Conservation (phyloP, 92 coral and sea anemone genomes). For the Virgularia gustaviana region DNA sequence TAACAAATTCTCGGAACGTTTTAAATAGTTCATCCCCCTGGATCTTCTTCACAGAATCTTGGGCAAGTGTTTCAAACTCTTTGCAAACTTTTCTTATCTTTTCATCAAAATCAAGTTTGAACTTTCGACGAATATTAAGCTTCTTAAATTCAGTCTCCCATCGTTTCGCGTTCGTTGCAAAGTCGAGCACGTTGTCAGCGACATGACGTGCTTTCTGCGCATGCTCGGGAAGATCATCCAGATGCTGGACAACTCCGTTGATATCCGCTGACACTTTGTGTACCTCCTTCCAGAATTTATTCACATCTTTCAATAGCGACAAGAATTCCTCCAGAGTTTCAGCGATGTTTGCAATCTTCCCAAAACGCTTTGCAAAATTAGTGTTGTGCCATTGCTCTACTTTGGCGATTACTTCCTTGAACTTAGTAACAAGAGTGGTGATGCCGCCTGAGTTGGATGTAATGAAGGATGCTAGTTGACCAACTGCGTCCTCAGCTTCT, state of each 20-base stretch:
- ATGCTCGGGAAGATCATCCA: slow-evolving; percentile 70
- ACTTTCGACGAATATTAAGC: slow-evolving; percentile 66
- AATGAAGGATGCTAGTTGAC: slow-evolving; percentile 62
- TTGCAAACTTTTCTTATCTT: slow-evolving; percentile 67
- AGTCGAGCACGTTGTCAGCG: slow-evolving; percentile 75
- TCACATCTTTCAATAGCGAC: slow-evolving; percentile 70
- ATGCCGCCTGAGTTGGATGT: slow-evolving; percentile 65
- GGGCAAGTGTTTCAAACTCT: slow-evolving; percentile 64
- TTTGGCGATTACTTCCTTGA: slow-evolving; percentile 70
- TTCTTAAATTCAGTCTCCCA: slow-evolving; percentile 68
- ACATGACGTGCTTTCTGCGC: slow-evolving; percentile 76
- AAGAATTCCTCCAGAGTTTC: slow-evolving; percentile 73
- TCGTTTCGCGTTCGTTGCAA: slow-evolving; percentile 64
- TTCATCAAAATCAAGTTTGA: slow-evolving; percentile 68
- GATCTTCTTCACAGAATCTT: slow-evolving; percentile 58
- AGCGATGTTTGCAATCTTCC: slow-evolving; percentile 72
- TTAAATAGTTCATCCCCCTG: slow-evolving; percentile 62
- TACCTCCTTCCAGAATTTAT: slow-evolving; percentile 66
- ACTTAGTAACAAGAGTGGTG: slow-evolving; percentile 53
- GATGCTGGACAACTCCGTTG: slow-evolving; percentile 58
- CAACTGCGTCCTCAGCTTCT: slow-evolving; percentile 65
- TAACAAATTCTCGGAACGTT: slow-evolving; percentile 65
- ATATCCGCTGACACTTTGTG: slow-evolving; percentile 61
- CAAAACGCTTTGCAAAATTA: slow-evolving; percentile 69
- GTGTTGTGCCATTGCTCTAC: slow-evolving; percentile 80